Evolutionary conservation across 2,113 vertebrate genomes (phyloP).

Genomic region (Amia ocellicauda): DNA sequence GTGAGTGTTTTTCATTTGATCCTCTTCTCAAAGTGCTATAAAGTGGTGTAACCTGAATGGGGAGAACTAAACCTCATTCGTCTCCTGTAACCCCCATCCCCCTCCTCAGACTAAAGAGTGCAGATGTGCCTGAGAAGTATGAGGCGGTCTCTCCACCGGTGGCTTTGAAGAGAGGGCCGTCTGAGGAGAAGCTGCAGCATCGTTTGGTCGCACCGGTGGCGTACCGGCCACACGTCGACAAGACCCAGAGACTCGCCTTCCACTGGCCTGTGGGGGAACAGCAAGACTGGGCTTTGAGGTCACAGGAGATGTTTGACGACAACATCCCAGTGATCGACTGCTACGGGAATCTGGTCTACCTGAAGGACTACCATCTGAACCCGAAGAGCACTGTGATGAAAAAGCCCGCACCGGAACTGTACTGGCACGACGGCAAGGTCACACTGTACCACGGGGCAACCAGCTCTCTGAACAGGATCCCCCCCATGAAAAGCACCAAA

Average conservation of each 20-base stretch:
- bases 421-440: conserved; percentile 27
- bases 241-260: conserved; percentile 30
- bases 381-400: conserved; percentile 3
- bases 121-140: too few relatives aligned
- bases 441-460: background rate
- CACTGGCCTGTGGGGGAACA: conserved; percentile 49
- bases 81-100: too few relatives aligned
- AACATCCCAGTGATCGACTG: conserved; percentile 15
- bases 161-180: too few relatives aligned
- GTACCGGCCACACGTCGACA: conserved; percentile 55
- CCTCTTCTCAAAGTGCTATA: too few relatives aligned
- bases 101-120: too few relatives aligned
- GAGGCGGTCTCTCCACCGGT: too few relatives aligned
- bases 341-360: conserved; percentile 24
- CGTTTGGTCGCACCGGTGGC: conserved; percentile 47
- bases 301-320: conserved; percentile 15
- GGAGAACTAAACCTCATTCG: too few relatives aligned
- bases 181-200: conserved; percentile 36
- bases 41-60: too few relatives aligned
- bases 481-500: conserved; percentile 29
- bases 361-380: conserved; percentile 24
- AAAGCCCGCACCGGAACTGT: conserved; percentile 17
- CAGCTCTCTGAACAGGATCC: conserved; percentile 31
- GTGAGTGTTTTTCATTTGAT: too few relatives aligned
- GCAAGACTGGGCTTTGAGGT: conserved; percentile 44